Base-by-base conservation (phyloP, 2,797 vertebrate species). In the Vipera latastei region DNA sequence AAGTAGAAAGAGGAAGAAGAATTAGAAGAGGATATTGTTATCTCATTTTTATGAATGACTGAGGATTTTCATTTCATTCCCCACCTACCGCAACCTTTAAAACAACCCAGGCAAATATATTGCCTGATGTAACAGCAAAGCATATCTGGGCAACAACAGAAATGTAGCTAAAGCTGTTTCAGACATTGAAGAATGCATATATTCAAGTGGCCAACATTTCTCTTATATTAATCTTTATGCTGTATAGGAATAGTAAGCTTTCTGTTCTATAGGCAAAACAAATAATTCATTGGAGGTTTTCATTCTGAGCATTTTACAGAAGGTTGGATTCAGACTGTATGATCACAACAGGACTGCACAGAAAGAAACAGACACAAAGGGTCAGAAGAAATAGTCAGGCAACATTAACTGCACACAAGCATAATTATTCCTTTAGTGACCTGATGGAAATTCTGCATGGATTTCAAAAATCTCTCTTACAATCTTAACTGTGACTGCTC, bases 381-480 rank as follows among this genome's bases (percentile, higher is more conserved):
- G 94, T 95, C 91, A 91, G 93, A 93, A 83, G 88, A 48, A 48
- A 83, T 92, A 96, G 93, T 91, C 95, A 95, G 93, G 94, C 96
- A 97, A 96, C 96, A 97, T 97, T 97, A 97, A 96, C 96, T 96
- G 92, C 90, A 95, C 91, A 92, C 38, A 93, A 92, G 89, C 96
- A 96, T 94, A 96, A 96, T 96, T 95, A 96, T 93, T 94, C 91
- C 95, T 92, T 93, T 90, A 90, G 95, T 93, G 96, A 95, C 93
- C 94, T 93, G 93, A 95, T 90, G 92, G 93, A 96, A 95, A 96
- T 96, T 92, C 65, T 86, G 85, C 89, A 93, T 94, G 94, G 96
- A 59, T 96, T 95, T 94, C 38, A 85, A 38, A 94, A 94, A 91
- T 85, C 78, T 86, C 0, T n/a, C 86, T 94, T 61, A 91, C 90